These are phyloP conservation scores for Tryphoninae sp. DNA, from an alignment of 2,888 invertebrate species.

Conservation along the genomic window DNA sequence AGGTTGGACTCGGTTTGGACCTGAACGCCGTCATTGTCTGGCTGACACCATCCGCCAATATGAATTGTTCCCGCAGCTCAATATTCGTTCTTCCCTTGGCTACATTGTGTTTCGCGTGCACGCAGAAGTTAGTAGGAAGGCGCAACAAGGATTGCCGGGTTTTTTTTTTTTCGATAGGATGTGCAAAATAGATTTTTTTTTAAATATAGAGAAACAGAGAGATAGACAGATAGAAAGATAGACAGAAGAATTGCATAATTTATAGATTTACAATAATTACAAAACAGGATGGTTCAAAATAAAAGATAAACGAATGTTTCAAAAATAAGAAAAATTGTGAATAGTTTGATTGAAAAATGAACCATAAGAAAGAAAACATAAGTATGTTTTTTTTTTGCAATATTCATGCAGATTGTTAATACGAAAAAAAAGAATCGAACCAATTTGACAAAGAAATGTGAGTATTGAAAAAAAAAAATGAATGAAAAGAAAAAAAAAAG, in stretches of 20 bases:
- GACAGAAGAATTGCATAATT: conserved; percentile 34
- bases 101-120: conserved; percentile 84
- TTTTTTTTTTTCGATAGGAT: conserved; percentile 64
- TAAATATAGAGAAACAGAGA: conserved; percentile 54
- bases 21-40: conserved; percentile 99
- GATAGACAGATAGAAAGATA: conserved; percentile 44
- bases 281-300: conserved; percentile 31
- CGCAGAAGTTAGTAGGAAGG: conserved; percentile 76
- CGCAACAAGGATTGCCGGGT: conserved; percentile 72
- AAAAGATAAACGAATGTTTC: conserved; percentile 44
- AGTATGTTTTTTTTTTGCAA: conserved; percentile 62
- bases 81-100: conserved; percentile 99
- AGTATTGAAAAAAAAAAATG: conserved; percentile 51
- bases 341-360: conserved; percentile 32
- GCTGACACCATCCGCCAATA: conserved; percentile 98
- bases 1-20: conserved; percentile 94
- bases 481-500: conserved; percentile 55
- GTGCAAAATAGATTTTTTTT: conserved; percentile 69
- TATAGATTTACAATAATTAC: conserved; percentile 54
- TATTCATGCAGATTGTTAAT: conserved; percentile 67
- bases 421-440: conserved; percentile 50
- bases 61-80: conserved; percentile 99
- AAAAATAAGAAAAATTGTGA: conserved; percentile 37
- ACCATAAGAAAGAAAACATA: conserved; percentile 1
- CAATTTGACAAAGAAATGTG: conserved; percentile 43